phyloP scores from a whole-genome alignment of 1,140 invertebrate species.

The Piezodorus guildinii region DNA sequence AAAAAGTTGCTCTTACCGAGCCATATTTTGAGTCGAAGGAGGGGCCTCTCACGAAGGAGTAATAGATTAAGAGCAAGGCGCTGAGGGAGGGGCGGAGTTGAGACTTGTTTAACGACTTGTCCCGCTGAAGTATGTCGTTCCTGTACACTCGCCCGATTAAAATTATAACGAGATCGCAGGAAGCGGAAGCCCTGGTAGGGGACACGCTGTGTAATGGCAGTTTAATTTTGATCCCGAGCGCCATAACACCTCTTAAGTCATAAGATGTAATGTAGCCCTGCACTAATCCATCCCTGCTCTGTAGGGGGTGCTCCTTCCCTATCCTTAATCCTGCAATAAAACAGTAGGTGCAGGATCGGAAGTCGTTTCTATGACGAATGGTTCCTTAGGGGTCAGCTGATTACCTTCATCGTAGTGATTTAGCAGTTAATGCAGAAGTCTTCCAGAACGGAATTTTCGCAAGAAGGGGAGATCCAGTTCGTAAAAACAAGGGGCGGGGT shows the following conservation, averaged over 20 bases:
- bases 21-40: not conserved
- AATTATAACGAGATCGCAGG: slow-evolving; percentile 22
- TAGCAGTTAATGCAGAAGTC: no score
- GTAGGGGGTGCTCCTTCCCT: no score
- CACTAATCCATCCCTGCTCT: no score
- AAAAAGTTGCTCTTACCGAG: not conserved
- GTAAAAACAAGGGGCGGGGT: no score
- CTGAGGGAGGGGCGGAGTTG: not conserved
- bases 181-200: not conserved
- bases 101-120: slow-evolving; percentile 6
- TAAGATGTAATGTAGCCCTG: no score
- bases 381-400: no score
- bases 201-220: slow-evolving; percentile 18
- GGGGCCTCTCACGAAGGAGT: not conserved
- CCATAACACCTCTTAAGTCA: slow-evolving; percentile 2
- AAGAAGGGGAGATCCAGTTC: no score
- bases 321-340: no score
- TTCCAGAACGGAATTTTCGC: no score
- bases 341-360: no score
- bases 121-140: not conserved
- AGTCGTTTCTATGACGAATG: no score
- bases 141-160: slow-evolving; percentile 16
- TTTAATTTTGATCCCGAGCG: slow-evolving; percentile 20
- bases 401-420: no score
- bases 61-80: not conserved